Evolutionary conservation across 1,140 invertebrate species (phyloP), one percentile per base, ranked within the genome.

Genomic region (Notospermus geniculatus): DNA sequence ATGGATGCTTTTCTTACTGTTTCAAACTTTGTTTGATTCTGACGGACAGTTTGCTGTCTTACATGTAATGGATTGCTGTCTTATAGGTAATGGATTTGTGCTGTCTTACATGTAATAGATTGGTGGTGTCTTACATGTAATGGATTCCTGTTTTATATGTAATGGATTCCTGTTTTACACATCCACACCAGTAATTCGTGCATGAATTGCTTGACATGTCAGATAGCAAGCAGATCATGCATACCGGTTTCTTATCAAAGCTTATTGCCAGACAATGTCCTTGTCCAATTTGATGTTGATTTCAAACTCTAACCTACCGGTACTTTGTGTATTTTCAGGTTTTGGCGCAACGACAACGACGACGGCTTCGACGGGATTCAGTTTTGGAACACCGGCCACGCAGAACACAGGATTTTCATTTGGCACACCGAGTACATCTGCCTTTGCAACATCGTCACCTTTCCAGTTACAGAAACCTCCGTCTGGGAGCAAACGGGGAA

Each of bases 401-500:
- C 32, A 36, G 32, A 36, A 4, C 4, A 5, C n/a, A 50, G 46
- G 5, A 23, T 50, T 50, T 50, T 5, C 5, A 27, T 50, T 50
- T n/a, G 46, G 46, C 4, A 50, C 46, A 50, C n/a, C 46, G 5
- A n/a, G 5, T 50, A 7, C 46, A 50, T 7, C 25, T 5, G 55
- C 27, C 13, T 22, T 62, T 45, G 41, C 55, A 41, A 58, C 53
- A 59, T 62, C 65, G 43, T 63, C 74, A 57, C 72, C 76, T 0
- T 90, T 90, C 80, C 87, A 89, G 72, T 80, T 90, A 9, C 87
- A 89, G 76, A 88, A 88, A 71, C 89, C 88, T 45, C 88, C 88
- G 1, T 76, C 82, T 46, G 86, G 86, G 41, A 86, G 87, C 71
- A 90, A 90, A 82, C 77, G 88, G 68, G 86, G 86, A 41, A 90